Percentiles rank a stretch among this genome's conserved stretches.
Conservation (phyloP, 2,888 invertebrate genomes). For the Sphinx pinastri region DNA sequence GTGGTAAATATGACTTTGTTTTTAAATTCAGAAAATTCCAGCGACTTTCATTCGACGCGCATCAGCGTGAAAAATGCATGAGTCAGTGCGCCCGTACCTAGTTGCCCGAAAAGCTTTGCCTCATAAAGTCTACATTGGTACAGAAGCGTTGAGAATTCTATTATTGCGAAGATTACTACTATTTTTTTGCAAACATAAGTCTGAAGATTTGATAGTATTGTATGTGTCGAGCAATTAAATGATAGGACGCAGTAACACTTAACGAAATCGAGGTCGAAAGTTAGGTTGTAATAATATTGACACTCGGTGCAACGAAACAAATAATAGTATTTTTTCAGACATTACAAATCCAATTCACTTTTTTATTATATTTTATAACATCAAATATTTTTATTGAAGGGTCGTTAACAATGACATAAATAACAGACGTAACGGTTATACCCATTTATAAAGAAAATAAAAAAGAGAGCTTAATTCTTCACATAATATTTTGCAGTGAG, state of each 20-base stretch:
- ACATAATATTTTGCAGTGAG: too few species aligned
- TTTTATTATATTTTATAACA: neutral
- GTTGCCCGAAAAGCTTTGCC: constrained; percentile 46
- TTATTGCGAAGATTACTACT: neutral
- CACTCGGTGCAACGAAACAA: too few species aligned
- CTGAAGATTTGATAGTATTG: too few species aligned
- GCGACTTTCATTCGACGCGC: constrained; percentile 48
- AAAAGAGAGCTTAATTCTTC: neutral
- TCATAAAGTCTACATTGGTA: constrained; percentile 45
- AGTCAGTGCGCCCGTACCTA: constrained; percentile 55
- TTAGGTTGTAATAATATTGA: too few species aligned
- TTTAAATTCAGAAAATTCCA: constrained; percentile 52
- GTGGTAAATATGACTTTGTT: constrained; percentile 38
- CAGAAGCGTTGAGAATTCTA: constrained; percentile 11
- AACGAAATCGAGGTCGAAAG: too few species aligned
- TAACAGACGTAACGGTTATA: neutral
- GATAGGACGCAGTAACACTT: too few species aligned
- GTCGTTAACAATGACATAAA: constrained; percentile 2
- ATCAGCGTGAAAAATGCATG: constrained; percentile 70
- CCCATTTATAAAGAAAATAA: neutral
- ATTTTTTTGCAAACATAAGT: neutral
- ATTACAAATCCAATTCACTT: neutral
- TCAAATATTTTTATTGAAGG: neutral
- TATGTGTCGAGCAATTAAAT: too few species aligned
- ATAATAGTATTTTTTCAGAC: neutral